Evolutionary conservation across 2,888 invertebrate species (phyloP), one percentile per base, ranked within the genome.

Genomic region (Tolmerus cingulatus): DNA sequence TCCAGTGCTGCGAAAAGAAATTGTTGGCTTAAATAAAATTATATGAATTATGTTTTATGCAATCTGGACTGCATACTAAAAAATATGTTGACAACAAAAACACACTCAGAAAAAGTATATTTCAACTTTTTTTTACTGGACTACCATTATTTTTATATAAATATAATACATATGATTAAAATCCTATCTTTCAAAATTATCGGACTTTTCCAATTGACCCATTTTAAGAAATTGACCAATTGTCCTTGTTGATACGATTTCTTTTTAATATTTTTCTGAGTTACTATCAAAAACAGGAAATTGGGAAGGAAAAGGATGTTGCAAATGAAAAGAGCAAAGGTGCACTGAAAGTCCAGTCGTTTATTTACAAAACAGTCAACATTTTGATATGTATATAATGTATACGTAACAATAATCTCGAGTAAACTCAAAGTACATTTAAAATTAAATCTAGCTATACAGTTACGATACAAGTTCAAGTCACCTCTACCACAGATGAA

Each of bases 341-440:
- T 66, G 66, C 66, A 82, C 82, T 82, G 82, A 74, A 30, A 85
- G 85, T 86, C 46, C 76, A 78, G 79, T 74, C 86, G 76, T 86
- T 88, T 87, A 85, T 88, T 88, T 88, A 88, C 78, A 88, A 88
- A 88, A 88, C 88, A 88, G 88, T 88, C 87, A 88, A 88, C 88
- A 87, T 88, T 87, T 88, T 88, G 85, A 85, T 85, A 85, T 85
- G 85, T 85, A 85, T 85, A 82, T 82, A 79, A 34, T 23, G 19
- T 79, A 79, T 51, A 27, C 51, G 37, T 76, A 82, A 82, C 82
- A 82, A 82, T 82, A 85, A 85, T 74, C 27, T 27, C 27, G 30
- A 57, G 43, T 43, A 7, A 85, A 85, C 85, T 43, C 12, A 85
- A 85, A 16, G 74, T 27, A 46, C 23, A 57, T 85, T 40, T n/a